Evolutionary conservation across 2,113 vertebrate genomes (phyloP), one percentile per base, ranked within the genome.

Genomic region (Sinocyclocheilus rhinocerous): DNA sequence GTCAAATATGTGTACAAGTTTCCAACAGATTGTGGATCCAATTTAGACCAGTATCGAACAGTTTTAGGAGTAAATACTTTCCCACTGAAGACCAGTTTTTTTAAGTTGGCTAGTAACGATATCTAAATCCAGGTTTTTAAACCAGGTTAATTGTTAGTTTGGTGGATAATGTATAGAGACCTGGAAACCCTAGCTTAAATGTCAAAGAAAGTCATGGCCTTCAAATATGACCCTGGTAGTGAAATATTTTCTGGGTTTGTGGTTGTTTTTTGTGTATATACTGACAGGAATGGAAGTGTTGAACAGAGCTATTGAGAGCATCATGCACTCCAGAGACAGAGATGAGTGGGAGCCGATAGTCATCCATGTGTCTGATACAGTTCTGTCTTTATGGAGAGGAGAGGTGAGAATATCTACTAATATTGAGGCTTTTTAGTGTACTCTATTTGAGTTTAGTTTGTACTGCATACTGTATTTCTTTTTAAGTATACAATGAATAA

Each of bases 201-300:
- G 18, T 36, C 29, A 13, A 36, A 33, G 65, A 69, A 69, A 70
- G 7, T 20, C 67, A 72, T 42, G 36, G 20, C 22, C 16, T 39
- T 36, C 0, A 72, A 36, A 20, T 55, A 20, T 76, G n/a, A 4
- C 0, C 26, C 16, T 29, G 24, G 15, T 18, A 10, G 8, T 29
- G 48, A 55, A 0, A 4, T 33, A 4, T 50, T 90, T 59, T 78
- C 18, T 52, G 9, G 42, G 8, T 52, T 4, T 86, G 48, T 67
- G 55, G 20, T 65, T 7, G 12, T 33, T 26, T 36, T 80, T 63
- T 70, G 18, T 76, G 42, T 67, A 18, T 81, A 7, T 33, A 18
- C 48, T 45, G 50, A 2, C 86, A 99, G 98, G 98, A 67, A 99
- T 99, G 96, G 97, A 97, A 55, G 95, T 99, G 84, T 83, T 99